phyloP scores from a whole-genome alignment of 2,797 vertebrate genomes.

The Hippocampus kuda region DNA sequence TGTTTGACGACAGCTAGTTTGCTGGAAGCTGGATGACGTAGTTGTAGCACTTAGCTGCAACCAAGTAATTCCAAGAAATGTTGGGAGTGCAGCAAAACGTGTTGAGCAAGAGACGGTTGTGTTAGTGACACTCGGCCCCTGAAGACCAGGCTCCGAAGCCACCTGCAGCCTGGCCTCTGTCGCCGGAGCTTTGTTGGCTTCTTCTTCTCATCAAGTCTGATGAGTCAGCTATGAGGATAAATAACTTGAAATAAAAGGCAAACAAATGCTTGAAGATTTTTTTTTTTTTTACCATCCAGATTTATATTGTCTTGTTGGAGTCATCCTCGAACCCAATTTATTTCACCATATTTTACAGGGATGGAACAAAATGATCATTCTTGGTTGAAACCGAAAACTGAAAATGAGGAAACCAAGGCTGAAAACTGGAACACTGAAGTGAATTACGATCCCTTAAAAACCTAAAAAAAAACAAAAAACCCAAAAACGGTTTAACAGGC shows the following conservation, averaged over 20 bases:
- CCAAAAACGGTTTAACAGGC: too few species aligned
- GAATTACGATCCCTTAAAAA: too few species aligned
- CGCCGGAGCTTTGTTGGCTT: conserved; percentile 10
- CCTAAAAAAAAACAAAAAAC: too few species aligned
- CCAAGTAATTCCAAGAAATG: conserved; percentile 32
- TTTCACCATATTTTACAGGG: too few species aligned
- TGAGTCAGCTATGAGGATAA: conserved; percentile 7
- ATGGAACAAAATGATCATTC: too few species aligned
- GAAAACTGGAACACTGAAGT: too few species aligned
- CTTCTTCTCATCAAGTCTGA: background rate
- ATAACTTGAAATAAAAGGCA: conserved; percentile 1
- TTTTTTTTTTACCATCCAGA: background rate
- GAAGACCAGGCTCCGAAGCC: conserved; percentile 12
- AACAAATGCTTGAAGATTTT: background rate
- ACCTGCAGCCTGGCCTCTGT: conserved; percentile 20
- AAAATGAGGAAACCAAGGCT: too few species aligned
- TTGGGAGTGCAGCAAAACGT: conserved; percentile 25
- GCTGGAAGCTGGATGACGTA: conserved; percentile 27
- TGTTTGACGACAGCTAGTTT: conserved; percentile 22
- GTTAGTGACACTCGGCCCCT: conserved; percentile 46
- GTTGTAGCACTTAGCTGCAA: conserved; percentile 32
- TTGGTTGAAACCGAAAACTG: too few species aligned
- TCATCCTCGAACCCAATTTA: background rate
- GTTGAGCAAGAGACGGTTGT: conserved; percentile 30
- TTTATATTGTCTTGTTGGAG: background rate